These are phyloP conservation scores for Eriocheir sinensis DNA, from an alignment of 1,140 invertebrate species.

Conservation along the genomic window DNA sequence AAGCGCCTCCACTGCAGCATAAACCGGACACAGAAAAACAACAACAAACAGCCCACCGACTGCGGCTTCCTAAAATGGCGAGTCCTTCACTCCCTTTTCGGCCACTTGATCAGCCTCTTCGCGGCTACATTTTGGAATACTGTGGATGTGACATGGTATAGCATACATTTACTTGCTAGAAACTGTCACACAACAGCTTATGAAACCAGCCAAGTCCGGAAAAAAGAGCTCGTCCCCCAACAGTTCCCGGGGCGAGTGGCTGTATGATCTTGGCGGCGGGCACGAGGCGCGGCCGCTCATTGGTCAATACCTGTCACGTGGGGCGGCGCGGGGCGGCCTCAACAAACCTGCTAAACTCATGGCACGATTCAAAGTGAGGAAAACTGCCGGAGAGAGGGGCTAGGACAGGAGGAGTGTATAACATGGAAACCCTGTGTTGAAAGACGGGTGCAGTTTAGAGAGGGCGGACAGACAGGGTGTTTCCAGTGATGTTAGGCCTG, in stretches of 20 bases:
- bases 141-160: not conserved
- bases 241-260: conserved; percentile 54
- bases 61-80: conserved; percentile 75
- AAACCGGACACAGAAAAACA: conserved; percentile 75
- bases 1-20: conserved; percentile 14
- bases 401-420: conserved; percentile 42
- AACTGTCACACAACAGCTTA: not conserved
- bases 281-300: conserved; percentile 75
- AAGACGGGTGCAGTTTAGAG: no score
- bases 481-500: no score
- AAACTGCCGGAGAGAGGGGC: conserved; percentile 29
- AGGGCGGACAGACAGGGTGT: no score
- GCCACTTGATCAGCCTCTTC: conserved; percentile 27
- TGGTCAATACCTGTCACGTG: conserved; percentile 78
- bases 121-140: conserved; percentile 46
- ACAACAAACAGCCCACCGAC: conserved; percentile 70
- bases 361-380: not conserved
- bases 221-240: conserved; percentile 36
- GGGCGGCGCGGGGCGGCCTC: conserved; percentile 49
- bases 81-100: conserved; percentile 71
- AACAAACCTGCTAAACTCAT: no score
- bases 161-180: conserved; percentile 58
- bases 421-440: no score
- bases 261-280: conserved; percentile 74
- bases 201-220: not conserved